Evolutionary conservation across 2,888 invertebrate species (phyloP).

Genomic region (Notocelia uddmanniana): DNA sequence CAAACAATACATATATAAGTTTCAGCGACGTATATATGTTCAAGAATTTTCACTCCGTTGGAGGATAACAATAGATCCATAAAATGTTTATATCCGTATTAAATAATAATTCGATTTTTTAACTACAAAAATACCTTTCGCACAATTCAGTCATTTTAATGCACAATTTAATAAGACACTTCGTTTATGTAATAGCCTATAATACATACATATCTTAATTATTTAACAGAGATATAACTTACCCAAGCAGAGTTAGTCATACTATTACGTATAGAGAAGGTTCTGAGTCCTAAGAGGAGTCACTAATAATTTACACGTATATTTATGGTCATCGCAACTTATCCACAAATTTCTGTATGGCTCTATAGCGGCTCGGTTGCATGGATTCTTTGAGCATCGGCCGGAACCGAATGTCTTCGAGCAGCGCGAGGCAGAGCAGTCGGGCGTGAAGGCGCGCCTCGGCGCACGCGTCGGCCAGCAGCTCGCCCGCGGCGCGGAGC

Average conservation of each 20-base stretch:
- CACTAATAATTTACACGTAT: constrained; percentile 4
- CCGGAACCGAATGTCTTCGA: constrained; percentile 91
- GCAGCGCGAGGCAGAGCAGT: constrained; percentile 90
- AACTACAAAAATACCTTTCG: constrained; percentile 77
- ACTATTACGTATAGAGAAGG: background rate
- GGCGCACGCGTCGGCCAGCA: constrained; percentile 94
- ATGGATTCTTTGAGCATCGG: constrained; percentile 92
- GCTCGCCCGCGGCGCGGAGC: constrained; percentile 92
- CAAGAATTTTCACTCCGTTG: constrained; percentile 63
- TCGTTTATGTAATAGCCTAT: constrained; percentile 16
- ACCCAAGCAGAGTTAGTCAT: background rate
- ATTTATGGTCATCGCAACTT: constrained; percentile 76
- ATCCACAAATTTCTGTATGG: constrained; percentile 93
- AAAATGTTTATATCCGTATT: constrained; percentile 48
- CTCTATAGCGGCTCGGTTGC: constrained; percentile 91
- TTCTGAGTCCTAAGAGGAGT: background rate
- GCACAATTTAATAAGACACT: constrained; percentile 45
- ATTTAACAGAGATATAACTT: background rate
- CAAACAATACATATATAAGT: constrained; percentile 43
- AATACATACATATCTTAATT: constrained; percentile 13
- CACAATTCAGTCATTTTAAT: constrained; percentile 68
- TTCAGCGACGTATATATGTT: constrained; percentile 48
- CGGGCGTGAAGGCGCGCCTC: constrained; percentile 94
- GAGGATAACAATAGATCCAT: constrained; percentile 66
- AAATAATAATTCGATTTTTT: constrained; percentile 40